Conservation (phyloP, 30 jellyfish, hydroid and myxozoan species). For the Chironex yamaguchii region DNA sequence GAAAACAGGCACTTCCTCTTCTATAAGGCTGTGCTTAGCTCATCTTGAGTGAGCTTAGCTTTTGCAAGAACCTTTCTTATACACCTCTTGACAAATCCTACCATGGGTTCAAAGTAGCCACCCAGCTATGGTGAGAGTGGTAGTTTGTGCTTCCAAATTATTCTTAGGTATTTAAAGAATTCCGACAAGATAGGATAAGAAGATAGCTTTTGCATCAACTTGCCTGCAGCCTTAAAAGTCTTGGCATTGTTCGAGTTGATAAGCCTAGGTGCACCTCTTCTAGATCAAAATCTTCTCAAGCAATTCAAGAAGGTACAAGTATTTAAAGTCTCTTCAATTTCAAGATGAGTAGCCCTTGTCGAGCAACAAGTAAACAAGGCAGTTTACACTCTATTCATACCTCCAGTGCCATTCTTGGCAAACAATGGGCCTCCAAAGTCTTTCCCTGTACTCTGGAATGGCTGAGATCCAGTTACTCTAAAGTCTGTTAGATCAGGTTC, state of each 20-base stretch:
- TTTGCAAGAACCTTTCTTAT: slow-evolving; percentile 25
- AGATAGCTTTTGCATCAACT: too few relatives aligned
- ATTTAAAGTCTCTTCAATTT: background rate
- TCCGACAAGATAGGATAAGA: too few relatives aligned
- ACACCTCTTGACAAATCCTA: slow-evolving; percentile 28
- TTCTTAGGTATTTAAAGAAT: background rate
- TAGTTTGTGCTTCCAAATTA: slow-evolving; percentile 17
- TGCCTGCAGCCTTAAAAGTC: too few relatives aligned
- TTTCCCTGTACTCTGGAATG: background rate
- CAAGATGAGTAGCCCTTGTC: background rate
- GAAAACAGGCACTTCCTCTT: too few relatives aligned
- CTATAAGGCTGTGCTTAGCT: too few relatives aligned
- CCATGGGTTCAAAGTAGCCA: slow-evolving; percentile 50
- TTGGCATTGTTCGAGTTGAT: background rate
- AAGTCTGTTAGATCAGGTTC: background rate
- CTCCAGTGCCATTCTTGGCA: too few relatives aligned
- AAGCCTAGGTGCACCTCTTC: background rate
- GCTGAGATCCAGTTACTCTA: background rate
- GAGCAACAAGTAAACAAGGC: background rate
- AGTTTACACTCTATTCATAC: too few relatives aligned
- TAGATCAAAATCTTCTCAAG: background rate
- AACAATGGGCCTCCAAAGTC: background rate
- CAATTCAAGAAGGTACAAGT: background rate
- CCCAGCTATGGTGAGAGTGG: slow-evolving; percentile 62
- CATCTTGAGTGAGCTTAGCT: slow-evolving; percentile 24